Percentiles rank a stretch among this genome's conserved stretches.
Evolutionary conservation across 2,113 vertebrate species (phyloP).

Genomic region (Rhagologus leucostigma): DNA sequence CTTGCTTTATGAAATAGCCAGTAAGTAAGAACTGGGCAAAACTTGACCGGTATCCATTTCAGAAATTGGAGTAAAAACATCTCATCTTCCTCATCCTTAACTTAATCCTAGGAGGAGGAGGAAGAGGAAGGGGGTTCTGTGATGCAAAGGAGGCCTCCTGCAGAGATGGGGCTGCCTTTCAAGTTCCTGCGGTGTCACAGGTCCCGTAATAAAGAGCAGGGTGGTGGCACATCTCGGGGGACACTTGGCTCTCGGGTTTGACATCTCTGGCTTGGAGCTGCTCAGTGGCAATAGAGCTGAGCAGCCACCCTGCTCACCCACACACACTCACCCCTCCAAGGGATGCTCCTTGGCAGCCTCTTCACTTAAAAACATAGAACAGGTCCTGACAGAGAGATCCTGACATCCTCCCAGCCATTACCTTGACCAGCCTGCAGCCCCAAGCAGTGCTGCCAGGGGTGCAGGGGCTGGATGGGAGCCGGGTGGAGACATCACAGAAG

Average conservation of each 20-base stretch:
- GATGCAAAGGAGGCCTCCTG: neutral
- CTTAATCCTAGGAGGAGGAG: neutral
- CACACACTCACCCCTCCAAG: neutral
- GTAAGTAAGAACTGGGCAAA: neutral
- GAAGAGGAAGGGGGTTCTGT: neutral
- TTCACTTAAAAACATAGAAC: neutral
- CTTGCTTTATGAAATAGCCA: neutral
- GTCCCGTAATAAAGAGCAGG: too few relatives aligned
- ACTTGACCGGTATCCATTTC: fast-evolving
- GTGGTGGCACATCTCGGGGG: neutral
- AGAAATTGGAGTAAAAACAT: neutral
- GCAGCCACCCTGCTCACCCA: neutral
- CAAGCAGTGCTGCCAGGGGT: neutral
- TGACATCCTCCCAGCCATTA: neutral
- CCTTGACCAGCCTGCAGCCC: neutral
- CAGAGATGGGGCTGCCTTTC: neutral
- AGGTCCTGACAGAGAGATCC: neutral
- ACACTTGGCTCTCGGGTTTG: neutral
- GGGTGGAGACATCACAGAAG: neutral
- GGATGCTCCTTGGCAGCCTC: neutral
- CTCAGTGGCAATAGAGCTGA: neutral
- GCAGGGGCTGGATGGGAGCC: neutral
- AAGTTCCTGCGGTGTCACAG: neutral
- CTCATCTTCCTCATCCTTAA: neutral
- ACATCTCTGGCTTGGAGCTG: neutral